phyloP scores from a whole-genome alignment of 2,113 vertebrate species.

The Centropus bengalensis region DNA sequence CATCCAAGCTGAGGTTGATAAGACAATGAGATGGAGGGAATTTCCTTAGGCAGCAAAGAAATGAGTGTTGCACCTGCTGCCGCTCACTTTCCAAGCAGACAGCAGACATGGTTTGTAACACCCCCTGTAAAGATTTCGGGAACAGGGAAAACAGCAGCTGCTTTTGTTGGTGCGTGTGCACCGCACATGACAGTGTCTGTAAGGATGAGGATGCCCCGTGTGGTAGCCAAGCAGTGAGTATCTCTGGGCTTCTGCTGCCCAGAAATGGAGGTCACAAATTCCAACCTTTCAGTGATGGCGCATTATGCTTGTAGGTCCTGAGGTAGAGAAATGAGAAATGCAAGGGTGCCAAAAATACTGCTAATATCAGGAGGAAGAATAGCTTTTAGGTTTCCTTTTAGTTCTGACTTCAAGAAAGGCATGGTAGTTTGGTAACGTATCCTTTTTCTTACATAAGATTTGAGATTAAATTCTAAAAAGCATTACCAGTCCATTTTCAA shows the following conservation, averaged over 20 bases:
- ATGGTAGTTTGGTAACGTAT: background rate
- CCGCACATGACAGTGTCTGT: background rate
- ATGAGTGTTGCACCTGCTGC: background rate
- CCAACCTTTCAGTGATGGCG: background rate
- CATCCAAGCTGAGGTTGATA: background rate
- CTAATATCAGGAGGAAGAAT: background rate
- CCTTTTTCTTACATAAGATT: background rate
- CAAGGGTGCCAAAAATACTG: background rate
- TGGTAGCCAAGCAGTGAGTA: background rate
- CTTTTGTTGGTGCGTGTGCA: background rate
- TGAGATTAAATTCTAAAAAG: background rate
- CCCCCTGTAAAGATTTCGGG: background rate
- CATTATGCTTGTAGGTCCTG: background rate
- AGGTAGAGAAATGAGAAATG: background rate
- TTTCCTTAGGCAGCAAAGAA: background rate
- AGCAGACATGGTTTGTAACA: background rate
- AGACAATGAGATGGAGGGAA: background rate
- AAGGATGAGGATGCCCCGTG: fast-evolving
- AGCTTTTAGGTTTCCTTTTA: background rate
- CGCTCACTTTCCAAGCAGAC: background rate
- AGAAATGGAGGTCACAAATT: background rate
- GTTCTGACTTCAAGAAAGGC: background rate
- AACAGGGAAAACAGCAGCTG: background rate
- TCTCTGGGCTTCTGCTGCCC: background rate
- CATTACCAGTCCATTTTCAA: background rate